phyloP scores from a whole-genome alignment of 2,888 invertebrate genomes.

The Danaus chrysippus region DNA sequence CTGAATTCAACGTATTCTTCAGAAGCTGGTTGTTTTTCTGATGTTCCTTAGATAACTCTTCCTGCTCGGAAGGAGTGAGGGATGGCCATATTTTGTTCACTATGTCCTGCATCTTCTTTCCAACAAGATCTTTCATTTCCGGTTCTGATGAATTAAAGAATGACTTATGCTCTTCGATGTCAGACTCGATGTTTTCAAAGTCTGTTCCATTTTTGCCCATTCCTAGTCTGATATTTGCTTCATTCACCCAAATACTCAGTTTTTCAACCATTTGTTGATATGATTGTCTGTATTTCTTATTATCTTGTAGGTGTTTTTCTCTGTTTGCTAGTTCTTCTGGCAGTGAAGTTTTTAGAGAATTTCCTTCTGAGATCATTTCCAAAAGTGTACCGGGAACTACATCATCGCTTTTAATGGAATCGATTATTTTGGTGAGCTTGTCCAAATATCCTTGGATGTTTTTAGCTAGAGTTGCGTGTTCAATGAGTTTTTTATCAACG shows the following conservation, averaged over 20 bases:
- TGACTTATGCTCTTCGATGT: conserved; percentile 91
- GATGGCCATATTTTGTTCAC: conserved; percentile 95
- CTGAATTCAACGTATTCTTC: conserved; percentile 90
- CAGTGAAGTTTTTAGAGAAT: conserved; percentile 86
- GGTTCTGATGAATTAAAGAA: conserved; percentile 89
- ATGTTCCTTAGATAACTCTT: conserved; percentile 89
- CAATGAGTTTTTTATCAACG: conserved; percentile 89
- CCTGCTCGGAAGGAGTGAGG: conserved; percentile 87
- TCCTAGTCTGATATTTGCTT: conserved; percentile 87
- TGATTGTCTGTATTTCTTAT: conserved; percentile 86
- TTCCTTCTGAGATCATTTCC: conserved; percentile 92
- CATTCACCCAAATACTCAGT: conserved; percentile 90
- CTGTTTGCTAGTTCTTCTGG: conserved; percentile 90
- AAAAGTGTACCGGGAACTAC: conserved; percentile 88
- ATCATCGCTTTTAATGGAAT: conserved; percentile 85
- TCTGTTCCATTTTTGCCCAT: conserved; percentile 92
- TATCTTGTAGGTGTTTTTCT: conserved; percentile 87
- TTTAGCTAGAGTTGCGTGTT: conserved; percentile 83
- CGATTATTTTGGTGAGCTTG: conserved; percentile 84
- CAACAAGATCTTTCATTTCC: conserved; percentile 87
- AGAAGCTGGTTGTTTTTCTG: conserved; percentile 89
- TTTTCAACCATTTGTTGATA: conserved; percentile 88
- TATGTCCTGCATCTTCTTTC: conserved; percentile 88
- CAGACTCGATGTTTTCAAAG: conserved; percentile 89
- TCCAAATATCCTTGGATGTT: conserved; percentile 85